Evolutionary conservation across 2,113 vertebrate species (phyloP).

Genomic region (Psilopsiagon aurifrons): DNA sequence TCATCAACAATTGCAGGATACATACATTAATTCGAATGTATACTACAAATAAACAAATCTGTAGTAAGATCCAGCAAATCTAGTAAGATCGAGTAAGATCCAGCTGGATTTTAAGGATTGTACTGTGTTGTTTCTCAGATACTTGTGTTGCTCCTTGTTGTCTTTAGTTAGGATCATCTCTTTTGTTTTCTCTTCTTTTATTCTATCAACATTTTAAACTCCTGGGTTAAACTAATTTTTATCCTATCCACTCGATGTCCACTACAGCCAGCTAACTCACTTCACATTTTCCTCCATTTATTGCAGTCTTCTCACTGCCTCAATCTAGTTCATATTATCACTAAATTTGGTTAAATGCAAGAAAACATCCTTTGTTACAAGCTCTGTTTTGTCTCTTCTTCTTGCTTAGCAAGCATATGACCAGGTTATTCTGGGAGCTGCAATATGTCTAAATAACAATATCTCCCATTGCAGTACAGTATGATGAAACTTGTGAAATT

Average conservation of each 20-base stretch:
- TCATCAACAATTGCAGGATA: not conserved
- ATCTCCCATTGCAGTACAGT: not conserved
- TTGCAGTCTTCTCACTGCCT: not conserved
- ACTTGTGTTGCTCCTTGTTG: not conserved
- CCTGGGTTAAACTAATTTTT: not conserved
- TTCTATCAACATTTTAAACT: not conserved
- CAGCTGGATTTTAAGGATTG: rapidly evolving
- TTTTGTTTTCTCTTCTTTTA: not conserved
- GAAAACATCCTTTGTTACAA: not conserved
- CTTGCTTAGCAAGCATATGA: not conserved
- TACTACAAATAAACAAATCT: not conserved
- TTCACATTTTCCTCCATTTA: not conserved
- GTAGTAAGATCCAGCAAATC: not conserved
- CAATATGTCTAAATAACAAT: not conserved
- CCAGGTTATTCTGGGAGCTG: conserved; percentile 18
- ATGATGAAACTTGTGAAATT: not conserved
- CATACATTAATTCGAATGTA: not conserved
- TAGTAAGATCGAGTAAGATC: not conserved
- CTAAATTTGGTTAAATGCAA: not conserved
- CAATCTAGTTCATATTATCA: not conserved
- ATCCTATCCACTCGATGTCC: not conserved
- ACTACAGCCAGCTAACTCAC: not conserved
- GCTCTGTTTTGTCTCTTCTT: not conserved
- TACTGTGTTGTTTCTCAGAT: not conserved
- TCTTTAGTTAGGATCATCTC: not conserved